Evolutionary conservation across 2,797 vertebrate genomes (phyloP), one percentile per base, ranked within the genome.

Genomic region (Momotus momota): DNA sequence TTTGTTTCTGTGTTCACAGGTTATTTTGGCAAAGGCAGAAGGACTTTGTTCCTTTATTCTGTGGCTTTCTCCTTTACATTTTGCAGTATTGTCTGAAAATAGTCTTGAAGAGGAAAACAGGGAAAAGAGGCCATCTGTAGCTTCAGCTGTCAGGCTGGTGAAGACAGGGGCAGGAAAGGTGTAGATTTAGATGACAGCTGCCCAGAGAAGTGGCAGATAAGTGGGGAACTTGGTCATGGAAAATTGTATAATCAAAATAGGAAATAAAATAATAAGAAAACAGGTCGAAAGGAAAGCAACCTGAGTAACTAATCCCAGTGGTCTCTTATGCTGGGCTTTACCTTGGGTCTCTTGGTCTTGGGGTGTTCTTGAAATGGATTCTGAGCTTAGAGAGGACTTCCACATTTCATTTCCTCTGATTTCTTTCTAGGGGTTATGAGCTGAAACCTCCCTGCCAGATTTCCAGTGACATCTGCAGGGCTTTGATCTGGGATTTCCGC

Each of bases 181-280:
- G 25, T 62, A 66, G 66, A 93, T 90, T 87, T 94, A 92, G 78
- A 38, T 69, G 67, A 85, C 67, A 94, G 60, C 31, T 91, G n/a
- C 62, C 81, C 86, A 60, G 81, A 93, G 12, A 79, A 92, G 41
- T 31, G 18, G 70, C 40, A 90, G 55, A 48, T 90, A 64, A 91
- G 14, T 45, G 48, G 64, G 43, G 48, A 88, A 61, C 35, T 74
- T 75, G 54, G 66, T 18, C 62, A 12, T 5, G 10, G 57, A 72
- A 90, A 86, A 84, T 25, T n/a, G 46, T 84, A 66, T 17, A 41
- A 69, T 55, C 12, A 58, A 88, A 80, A 91, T 8, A 45, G 13
- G 35, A 35, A 33, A 40, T 71, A 48, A 54, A 91, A 88, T 61
- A 57, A 29, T 3, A 6, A 57, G 27, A 79, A 81, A 86, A 64